Base-by-base conservation (phyloP, 2,888 invertebrate genomes). In the Drosophila mayaguana region DNA sequence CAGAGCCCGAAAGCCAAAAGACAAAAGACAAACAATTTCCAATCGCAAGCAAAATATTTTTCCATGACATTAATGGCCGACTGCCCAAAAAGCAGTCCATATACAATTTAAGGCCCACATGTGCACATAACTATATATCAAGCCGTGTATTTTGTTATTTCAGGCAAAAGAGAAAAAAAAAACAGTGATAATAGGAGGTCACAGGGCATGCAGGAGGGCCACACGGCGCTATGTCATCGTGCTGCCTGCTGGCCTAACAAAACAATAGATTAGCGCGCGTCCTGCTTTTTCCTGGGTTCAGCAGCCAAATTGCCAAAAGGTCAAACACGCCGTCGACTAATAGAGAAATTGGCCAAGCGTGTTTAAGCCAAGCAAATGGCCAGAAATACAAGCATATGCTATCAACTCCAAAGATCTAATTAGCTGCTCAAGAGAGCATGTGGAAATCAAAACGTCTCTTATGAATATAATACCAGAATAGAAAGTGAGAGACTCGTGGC, bases 31-130 rank as follows among this genome's bases (percentile, higher is more conserved):
- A 84, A 85, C 84, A 87, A 85, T 81, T 83, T 85, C 85, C 88
- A 85, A 84, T 88, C 85, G 85, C 76, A 68, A 74, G 77, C 83
- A 76, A 85, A 85, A 78, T 77, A 85, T 86, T 88, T 88, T 85
- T 65, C 75, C 75, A 69, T 72, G 86, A 78, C 86, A 88, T 87
- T 88, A 87, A 87, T 88, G 77, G 78, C 78, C 70, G 70, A 75
- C 57, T 75, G 68, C 36, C 45, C 67, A 68, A 73, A 57, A 48
- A 51, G n/a, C 28, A 46, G 45, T 69, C 57, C 25, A 66, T 48
- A 59, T 8, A 69, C 68, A 67, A 63, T 67, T 72, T 75, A 75
- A 56, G 72, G 32, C 57, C 20, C 12, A 75, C 38, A 65, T 25
- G 51, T 40, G 38, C 8, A 48, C 3, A 45, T 20, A 50, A 18